Base-by-base conservation (phyloP, 2,113 vertebrate genomes). In the Bostrychus sinensis region DNA sequence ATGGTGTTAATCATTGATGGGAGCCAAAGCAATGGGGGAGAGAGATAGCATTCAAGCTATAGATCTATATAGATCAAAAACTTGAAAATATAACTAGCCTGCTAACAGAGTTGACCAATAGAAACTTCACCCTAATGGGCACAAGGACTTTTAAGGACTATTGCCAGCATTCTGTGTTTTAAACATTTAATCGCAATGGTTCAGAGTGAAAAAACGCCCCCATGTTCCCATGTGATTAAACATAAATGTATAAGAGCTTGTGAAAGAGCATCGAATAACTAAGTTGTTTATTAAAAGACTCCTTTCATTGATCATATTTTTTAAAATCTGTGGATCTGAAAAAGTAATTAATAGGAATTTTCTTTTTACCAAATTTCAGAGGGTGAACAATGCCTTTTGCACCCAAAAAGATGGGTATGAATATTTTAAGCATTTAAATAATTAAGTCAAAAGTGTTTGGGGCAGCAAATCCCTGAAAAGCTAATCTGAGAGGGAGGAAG, bases 361-460 rank as follows among this genome's bases (percentile, higher is more conserved):
- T 41, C 23, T 13, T 48, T 71, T 80, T 67, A 66, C 6, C 68
- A 83, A 83, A 74, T 69, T 86, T 78, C 75, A 69, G 72, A 56
- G 61, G 51, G 72, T 80, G 81, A 86, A 84, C 56, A 50, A 83
- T 79, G 73, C 75, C 75, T 78, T 88, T 87, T 86, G 64, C 78
- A 70, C 75, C 77, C 78, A 68, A 84, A 82, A 81, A 62, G 50
- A 53, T 77, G 70, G 56, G 37, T 80, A 88, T 89, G 58, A 88
- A 88, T 88, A 83, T 88, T 87, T 88, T 41, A 88, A 53, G 38
- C 65, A 59, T 80, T 90, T 92, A 72, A 91, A 92, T 92, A 89
- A 90, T 90, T 89, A 86, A 91, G 82, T 30, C 42, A 55, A 79
- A 77, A 88, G 79, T 91, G 84, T 91, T 90, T 88, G 85, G 86